These are phyloP conservation scores for Drosophila pullipes DNA, from an alignment of 2,888 invertebrate genomes.

Conservation along the genomic window DNA sequence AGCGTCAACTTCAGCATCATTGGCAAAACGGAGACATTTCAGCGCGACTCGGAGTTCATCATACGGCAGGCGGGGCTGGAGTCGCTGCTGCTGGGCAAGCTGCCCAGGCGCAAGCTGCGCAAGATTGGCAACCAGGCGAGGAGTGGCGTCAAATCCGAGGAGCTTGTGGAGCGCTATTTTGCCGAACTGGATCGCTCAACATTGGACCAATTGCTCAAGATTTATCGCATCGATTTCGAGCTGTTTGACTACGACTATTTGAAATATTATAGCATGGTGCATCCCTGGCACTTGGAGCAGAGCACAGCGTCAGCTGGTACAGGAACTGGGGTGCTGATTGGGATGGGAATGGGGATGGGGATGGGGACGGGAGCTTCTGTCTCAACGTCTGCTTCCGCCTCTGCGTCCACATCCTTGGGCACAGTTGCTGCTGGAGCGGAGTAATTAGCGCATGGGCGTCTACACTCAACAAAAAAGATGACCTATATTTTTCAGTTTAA, in stretches of 20 bases:
- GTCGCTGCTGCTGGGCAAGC: constrained; percentile 86
- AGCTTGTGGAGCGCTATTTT: constrained; percentile 87
- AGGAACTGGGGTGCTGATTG: constrained; percentile 4
- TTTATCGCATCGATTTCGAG: constrained; percentile 89
- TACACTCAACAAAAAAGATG: neutral
- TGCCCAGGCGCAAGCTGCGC: constrained; percentile 86
- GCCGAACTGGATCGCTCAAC: constrained; percentile 87
- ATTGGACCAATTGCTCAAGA: constrained; percentile 87
- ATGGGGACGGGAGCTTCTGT: constrained; percentile 9
- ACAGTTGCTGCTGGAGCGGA: constrained; percentile 16
- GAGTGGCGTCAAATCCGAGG: constrained; percentile 84
- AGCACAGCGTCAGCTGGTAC: constrained; percentile 35
- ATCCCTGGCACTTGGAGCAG: constrained; percentile 70
- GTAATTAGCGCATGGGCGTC: constrained; percentile 5
- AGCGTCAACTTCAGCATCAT: constrained; percentile 89
- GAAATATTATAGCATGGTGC: constrained; percentile 87
- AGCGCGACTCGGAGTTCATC: constrained; percentile 88
- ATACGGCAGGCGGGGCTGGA: constrained; percentile 88
- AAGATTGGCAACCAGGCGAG: constrained; percentile 86
- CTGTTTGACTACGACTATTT: constrained; percentile 89
- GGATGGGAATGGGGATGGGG: neutral
- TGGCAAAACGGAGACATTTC: constrained; percentile 88
- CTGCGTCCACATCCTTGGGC: constrained; percentile 15
- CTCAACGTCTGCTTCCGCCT: constrained; percentile 29
- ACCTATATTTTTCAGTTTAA: too few relatives aligned